Evolutionary conservation across 2,888 invertebrate genomes (phyloP), one percentile per base, ranked within the genome.

Genomic region (Coremacera marginata): DNA sequence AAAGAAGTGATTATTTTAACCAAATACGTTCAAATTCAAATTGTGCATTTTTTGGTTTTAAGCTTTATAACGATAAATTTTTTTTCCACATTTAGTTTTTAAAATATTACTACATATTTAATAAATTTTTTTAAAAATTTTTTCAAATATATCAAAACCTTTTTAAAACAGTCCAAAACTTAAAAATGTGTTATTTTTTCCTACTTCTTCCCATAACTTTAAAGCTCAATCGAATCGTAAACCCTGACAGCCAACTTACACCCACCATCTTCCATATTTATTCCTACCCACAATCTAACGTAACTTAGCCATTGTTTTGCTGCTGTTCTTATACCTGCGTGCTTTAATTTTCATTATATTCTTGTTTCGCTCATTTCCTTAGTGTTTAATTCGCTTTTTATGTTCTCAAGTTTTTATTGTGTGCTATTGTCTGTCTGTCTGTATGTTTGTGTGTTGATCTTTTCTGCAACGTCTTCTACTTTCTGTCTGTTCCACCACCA

Each of bases 351-450:
- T 73, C 77, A 75, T 79, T 76, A 74, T 79, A 57, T 75, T 27
- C 75, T 55, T 70, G 55, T 76, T 65, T 63, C 63, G 68, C 68
- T 77, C 78, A 79, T 71, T 70, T 78, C 49, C 65, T 63, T 71
- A 70, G 73, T 75, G 63, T 72, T 75, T 72, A 76, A 77, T 79
- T 79, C 77, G 71, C 71, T 76, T 78, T 77, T 77, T 77, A 78
- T 75, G 55, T 70, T 60, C 76, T 76, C 19, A 62, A 67, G 77
- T 74, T 78, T 78, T 76, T 74, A 70, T 78, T 77, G 76, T 76
- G 62, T 63, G 31, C 31, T 34, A 55, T 77, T 70, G 22, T 71
- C 63, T 71, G 75, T 67, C 72, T 63, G 71, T 62, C 63, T 70
- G 22, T 67, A 70, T 73, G 37, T 79, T 57, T 65, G 22, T 31